A percentile compares a stretch with the other conserved stretches of the same genome.
Conservation (phyloP, 2,113 vertebrate genomes). For the Polypterus senegalus region DNA sequence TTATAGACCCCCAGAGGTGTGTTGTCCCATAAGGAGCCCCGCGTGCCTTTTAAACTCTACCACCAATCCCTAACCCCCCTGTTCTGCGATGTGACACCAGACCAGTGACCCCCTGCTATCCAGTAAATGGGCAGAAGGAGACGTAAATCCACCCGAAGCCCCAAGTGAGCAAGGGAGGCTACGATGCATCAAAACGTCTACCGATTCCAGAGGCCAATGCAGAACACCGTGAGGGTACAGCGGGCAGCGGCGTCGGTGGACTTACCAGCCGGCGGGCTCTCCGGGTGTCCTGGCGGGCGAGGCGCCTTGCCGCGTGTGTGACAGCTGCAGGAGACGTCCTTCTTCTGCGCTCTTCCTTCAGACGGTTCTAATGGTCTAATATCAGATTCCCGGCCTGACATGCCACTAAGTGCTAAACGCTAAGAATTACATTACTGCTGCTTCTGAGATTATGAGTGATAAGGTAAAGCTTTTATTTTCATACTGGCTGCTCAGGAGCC, state of each 20-base stretch:
- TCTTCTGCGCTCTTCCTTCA: constrained; percentile 55
- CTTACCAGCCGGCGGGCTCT: too few species aligned
- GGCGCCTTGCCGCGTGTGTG: constrained; percentile 1
- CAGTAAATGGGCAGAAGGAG: too few species aligned
- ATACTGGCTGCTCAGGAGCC: constrained; percentile 54
- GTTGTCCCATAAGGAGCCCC: rapidly evolving
- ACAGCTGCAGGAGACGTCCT: constrained; percentile 40
- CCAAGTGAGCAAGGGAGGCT: too few species aligned
- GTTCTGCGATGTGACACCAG: too few species aligned
- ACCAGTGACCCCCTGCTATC: too few species aligned
- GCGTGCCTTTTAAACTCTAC: constrained; percentile 1
- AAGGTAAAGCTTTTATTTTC: constrained; percentile 69
- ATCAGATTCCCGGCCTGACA: constrained; percentile 57
- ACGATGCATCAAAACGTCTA: too few species aligned
- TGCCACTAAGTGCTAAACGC: constrained; percentile 72
- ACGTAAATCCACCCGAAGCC: too few species aligned
- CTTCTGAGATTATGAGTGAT: constrained; percentile 70
- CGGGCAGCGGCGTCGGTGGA: too few species aligned
- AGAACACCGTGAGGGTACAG: too few species aligned
- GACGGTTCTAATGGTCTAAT: constrained; percentile 56
- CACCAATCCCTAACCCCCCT: too few species aligned
- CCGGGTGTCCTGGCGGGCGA: too few species aligned
- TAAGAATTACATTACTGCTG: constrained; percentile 65
- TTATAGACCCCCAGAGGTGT: constrained; percentile 12
- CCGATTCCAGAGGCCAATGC: too few species aligned